These are phyloP conservation scores for Leuciscus idus DNA, from an alignment of 2,113 vertebrate species.

Conservation along the genomic window DNA sequence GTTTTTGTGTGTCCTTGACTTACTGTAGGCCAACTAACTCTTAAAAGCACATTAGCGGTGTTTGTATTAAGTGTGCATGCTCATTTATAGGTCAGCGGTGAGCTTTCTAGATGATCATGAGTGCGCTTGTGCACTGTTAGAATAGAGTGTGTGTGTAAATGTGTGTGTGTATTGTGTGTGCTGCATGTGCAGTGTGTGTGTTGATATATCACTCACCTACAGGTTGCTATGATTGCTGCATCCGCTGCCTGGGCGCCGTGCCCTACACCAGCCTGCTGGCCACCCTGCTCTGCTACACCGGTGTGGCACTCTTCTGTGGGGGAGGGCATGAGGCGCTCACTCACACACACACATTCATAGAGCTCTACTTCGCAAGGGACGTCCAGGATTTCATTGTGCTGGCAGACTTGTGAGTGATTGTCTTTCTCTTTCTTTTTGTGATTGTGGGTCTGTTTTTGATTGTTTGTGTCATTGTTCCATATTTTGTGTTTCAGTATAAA, in stretches of 20 bases:
- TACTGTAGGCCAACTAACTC: not conserved
- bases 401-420: slow-evolving; percentile 88
- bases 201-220: slow-evolving; percentile 80
- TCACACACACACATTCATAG: slow-evolving; percentile 89
- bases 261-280: slow-evolving; percentile 95
- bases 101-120: not conserved
- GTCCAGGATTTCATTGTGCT: slow-evolving; percentile 89
- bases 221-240: slow-evolving; percentile 97
- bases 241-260: slow-evolving; percentile 93
- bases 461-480: not conserved
- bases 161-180: slow-evolving; percentile 80
- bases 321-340: slow-evolving; percentile 94
- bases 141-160: slow-evolving; percentile 56
- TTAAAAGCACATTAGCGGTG: not conserved
- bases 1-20: not conserved
- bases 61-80: not conserved
- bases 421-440: not conserved
- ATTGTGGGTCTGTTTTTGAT: not conserved
- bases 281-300: slow-evolving; percentile 93
- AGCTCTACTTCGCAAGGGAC: slow-evolving; percentile 95
- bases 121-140: not conserved
- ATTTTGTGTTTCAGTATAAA: slow-evolving; percentile 82
- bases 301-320: slow-evolving; percentile 94
- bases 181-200: slow-evolving; percentile 77
- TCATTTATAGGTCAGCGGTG: not conserved